Conservation (phyloP, 1,140 invertebrate genomes). For the Manduca sexta region DNA sequence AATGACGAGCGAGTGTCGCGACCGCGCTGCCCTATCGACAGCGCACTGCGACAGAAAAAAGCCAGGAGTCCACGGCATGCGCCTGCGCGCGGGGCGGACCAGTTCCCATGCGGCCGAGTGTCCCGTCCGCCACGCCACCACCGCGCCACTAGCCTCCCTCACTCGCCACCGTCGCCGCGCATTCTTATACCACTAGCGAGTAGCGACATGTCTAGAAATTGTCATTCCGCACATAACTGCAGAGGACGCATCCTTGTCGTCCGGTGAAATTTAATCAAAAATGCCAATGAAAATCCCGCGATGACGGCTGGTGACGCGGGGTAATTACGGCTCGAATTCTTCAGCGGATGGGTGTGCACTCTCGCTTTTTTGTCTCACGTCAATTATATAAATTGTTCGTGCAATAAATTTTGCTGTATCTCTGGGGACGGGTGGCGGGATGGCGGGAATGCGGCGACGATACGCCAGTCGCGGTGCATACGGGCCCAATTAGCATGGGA, state of each 20-base stretch:
- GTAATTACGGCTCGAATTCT: slow-evolving; percentile 61
- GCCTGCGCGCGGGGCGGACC: slow-evolving; percentile 34
- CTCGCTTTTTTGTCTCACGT: slow-evolving; percentile 68
- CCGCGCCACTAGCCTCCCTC: slow-evolving; percentile 25
- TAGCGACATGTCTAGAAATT: slow-evolving; percentile 67
- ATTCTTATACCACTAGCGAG: slow-evolving; percentile 52
- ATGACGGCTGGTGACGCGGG: slow-evolving; percentile 38
- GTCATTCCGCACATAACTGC: slow-evolving; percentile 67
- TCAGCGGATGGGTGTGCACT: slow-evolving; percentile 56
- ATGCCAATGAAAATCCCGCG: slow-evolving; percentile 50
- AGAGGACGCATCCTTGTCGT: slow-evolving; percentile 55
- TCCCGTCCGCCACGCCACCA: slow-evolving; percentile 32
- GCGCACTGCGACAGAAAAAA: slow-evolving; percentile 46
- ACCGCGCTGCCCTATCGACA: slow-evolving; percentile 49
- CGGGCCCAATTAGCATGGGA: slow-evolving; percentile 66
- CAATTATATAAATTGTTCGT: slow-evolving; percentile 72
- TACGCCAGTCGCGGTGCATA: slow-evolving; percentile 42
- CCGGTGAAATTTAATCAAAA: slow-evolving; percentile 56
- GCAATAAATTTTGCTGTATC: slow-evolving; percentile 70
- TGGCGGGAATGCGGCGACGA: slow-evolving; percentile 56
- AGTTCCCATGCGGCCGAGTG: slow-evolving; percentile 54
- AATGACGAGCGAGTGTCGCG: slow-evolving; percentile 64
- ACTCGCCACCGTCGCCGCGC: slow-evolving; percentile 29
- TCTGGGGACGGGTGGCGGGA: slow-evolving; percentile 51
- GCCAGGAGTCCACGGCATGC: slow-evolving; percentile 39